Percentiles rank a stretch among this genome's conserved stretches.
phyloP scores from a whole-genome alignment of 2,113 vertebrate genomes.

The Cynopterus brachyotis region DNA sequence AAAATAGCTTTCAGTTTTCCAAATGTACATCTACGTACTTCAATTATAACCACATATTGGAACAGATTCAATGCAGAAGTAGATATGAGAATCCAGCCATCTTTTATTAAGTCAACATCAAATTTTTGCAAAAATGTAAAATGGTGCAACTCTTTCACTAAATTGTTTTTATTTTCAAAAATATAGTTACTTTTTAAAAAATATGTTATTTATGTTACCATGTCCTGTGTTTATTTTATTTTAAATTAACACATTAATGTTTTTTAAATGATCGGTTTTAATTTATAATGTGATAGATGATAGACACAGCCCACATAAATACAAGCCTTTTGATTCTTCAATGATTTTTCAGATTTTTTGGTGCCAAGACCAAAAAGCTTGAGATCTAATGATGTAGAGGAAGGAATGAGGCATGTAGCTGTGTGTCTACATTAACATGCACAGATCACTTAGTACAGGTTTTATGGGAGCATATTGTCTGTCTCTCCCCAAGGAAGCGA shows the following conservation, averaged over 20 bases:
- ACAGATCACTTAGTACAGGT: neutral
- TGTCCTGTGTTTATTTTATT: neutral
- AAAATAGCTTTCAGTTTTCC: neutral
- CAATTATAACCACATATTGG: neutral
- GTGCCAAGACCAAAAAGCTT: neutral
- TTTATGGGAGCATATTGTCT: neutral
- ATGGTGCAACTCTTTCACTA: neutral
- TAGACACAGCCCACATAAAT: neutral
- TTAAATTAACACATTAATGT: neutral
- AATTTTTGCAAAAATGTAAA: neutral
- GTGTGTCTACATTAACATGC: neutral
- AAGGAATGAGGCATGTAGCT: neutral
- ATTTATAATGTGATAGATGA: neutral
- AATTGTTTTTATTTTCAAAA: slow-evolving; percentile 4
- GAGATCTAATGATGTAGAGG: neutral
- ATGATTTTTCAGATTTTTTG: neutral
- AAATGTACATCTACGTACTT: neutral
- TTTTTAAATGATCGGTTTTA: neutral
- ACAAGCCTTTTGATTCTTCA: neutral
- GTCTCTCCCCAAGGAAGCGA: neutral
- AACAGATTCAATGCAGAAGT: neutral
- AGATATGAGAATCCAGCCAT: neutral
- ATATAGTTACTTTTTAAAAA: neutral
- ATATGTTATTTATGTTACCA: neutral
- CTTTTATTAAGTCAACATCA: neutral